phyloP scores from a whole-genome alignment of 2,888 invertebrate species.

The Drymonia ruficornis region DNA sequence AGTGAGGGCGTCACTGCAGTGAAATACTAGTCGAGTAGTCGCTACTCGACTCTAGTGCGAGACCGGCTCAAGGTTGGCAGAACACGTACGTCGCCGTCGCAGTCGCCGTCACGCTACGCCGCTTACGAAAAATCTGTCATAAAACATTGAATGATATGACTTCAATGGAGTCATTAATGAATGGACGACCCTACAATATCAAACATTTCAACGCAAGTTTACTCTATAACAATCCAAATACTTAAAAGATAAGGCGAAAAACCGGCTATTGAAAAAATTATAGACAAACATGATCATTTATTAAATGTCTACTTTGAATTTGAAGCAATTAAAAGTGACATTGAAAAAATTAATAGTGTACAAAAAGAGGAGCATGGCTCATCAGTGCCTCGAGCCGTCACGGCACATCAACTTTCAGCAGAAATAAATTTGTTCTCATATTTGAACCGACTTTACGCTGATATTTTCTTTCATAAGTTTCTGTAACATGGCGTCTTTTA shows the following conservation, averaged over 20 bases:
- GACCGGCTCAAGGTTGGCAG: conserved; percentile 67
- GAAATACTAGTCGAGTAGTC: conserved; percentile 56
- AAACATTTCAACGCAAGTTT: conserved; percentile 6
- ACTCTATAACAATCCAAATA: conserved; percentile 16
- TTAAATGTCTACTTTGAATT: conserved; percentile 24
- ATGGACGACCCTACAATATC: conserved; percentile 24
- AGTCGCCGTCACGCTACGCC: conserved; percentile 48
- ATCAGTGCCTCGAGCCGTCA: conserved; percentile 49
- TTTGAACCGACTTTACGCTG: conserved; percentile 17
- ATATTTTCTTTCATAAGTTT: background rate
- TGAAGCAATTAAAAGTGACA: conserved; percentile 57
- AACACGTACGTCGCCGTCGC: conserved; percentile 46
- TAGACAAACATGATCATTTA: conserved; percentile 7
- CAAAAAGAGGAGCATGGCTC: conserved; percentile 45
- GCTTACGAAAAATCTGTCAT: conserved; percentile 54
- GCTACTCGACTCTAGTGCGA: conserved; percentile 50
- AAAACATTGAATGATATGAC: conserved; percentile 29
- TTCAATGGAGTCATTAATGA: background rate
- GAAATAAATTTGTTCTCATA: conserved; percentile 53
- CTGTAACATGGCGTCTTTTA: background rate
- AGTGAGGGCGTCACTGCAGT: conserved; percentile 75
- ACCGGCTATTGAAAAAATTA: background rate
- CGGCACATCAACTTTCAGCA: conserved; percentile 51
- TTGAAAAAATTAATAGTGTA: conserved; percentile 55
- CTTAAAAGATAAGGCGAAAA: background rate